Percentiles rank a stretch among this genome's conserved stretches.
Conservation (phyloP, 2,888 invertebrate species). For the Conistra vaccinii region DNA sequence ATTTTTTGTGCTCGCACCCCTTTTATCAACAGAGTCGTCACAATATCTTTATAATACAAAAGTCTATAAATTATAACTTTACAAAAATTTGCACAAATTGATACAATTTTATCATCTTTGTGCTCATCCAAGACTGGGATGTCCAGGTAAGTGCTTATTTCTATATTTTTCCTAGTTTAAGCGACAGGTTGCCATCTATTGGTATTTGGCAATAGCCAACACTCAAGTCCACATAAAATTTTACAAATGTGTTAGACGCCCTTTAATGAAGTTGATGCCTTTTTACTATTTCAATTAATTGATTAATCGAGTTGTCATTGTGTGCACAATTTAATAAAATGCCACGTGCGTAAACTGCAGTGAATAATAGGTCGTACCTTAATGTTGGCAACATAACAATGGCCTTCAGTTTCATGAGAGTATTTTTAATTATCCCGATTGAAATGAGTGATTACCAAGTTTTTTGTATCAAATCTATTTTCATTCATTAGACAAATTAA, state of each 20-base stretch:
- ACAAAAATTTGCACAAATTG: not conserved
- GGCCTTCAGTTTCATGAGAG: not conserved
- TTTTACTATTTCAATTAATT: not conserved
- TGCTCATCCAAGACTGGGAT: conserved; percentile 11
- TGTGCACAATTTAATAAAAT: not conserved
- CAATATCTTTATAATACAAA: conserved; percentile 36
- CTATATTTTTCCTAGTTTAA: not conserved
- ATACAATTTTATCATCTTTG: conserved; percentile 9
- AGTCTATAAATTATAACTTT: not conserved
- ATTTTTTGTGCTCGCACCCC: conserved; percentile 36
- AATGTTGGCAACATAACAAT: not conserved
- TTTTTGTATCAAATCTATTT: conserved; percentile 15
- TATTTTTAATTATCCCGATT: not conserved
- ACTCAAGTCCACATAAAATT: not conserved
- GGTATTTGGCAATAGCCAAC: not conserved
- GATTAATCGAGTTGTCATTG: not conserved
- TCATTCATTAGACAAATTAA: conserved; percentile 10
- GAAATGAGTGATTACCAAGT: not conserved
- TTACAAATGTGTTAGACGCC: not conserved
- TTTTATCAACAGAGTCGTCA: conserved; percentile 39
- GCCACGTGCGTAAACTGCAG: not conserved
- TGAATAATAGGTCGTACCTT: not conserved
- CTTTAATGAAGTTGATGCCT: not conserved
- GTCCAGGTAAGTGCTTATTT: conserved; percentile 60
- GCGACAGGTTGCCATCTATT: not conserved